Conservation (phyloP, 1,140 invertebrate species). For the Heterodera schachtii region DNA sequence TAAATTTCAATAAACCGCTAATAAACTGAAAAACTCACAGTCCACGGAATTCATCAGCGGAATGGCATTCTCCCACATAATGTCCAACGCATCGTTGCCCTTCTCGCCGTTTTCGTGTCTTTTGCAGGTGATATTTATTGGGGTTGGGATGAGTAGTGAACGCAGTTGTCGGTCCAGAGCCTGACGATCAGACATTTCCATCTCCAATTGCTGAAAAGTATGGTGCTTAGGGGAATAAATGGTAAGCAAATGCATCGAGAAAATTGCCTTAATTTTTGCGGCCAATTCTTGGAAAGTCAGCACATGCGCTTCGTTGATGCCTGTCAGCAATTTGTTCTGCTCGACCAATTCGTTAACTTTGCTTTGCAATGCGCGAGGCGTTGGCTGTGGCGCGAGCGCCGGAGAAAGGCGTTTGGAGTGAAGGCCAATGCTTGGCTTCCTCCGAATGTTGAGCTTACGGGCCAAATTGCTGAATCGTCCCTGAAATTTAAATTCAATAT, state of each 20-base stretch:
- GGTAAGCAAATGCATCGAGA: no score
- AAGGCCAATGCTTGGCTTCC: not conserved
- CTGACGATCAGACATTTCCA: not conserved
- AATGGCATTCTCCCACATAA: constrained; percentile 31
- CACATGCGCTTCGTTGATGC: constrained; percentile 21
- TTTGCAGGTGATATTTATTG: constrained; percentile 5
- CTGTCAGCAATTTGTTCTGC: constrained; percentile 12
- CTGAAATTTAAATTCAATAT: constrained; percentile 1
- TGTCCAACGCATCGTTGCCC: not conserved
- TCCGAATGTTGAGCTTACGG: not conserved
- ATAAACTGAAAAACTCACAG: constrained; percentile 11
- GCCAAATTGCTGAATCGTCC: not conserved
- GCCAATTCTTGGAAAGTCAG: constrained; percentile 27
- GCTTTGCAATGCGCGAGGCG: not conserved
- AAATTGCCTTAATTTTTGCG: constrained; percentile 19
- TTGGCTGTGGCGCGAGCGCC: not conserved
- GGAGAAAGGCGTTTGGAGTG: no score
- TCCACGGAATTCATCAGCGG: constrained; percentile 25
- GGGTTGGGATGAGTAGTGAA: constrained; percentile 19
- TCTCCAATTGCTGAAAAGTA: constrained; percentile 17
- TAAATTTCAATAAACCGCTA: not conserved
- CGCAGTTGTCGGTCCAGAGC: not conserved
- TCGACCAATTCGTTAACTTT: constrained; percentile 20
- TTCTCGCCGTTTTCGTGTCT: not conserved
- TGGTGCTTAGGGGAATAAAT: no score